Evolutionary conservation across 2,888 invertebrate genomes (phyloP), one percentile per base, ranked within the genome.

Genomic region (Panorpa germanica): DNA sequence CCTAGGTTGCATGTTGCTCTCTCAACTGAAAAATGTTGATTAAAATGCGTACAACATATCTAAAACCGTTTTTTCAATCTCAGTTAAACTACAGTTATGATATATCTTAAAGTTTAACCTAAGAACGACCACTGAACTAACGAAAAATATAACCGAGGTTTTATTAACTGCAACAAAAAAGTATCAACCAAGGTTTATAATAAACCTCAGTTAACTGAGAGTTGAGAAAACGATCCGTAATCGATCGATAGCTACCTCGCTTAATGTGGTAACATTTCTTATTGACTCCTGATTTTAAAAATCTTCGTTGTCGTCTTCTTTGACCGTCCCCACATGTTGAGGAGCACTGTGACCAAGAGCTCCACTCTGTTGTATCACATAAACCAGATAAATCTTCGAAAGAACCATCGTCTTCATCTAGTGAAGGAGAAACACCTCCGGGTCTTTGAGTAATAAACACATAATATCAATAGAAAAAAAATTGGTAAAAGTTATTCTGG

Each of bases 311-410:
- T 12, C 82, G 59, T 51, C 78, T 78, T 46, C 65, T 70, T 35
- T 77, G 60, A 7, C 85, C 83, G 8, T 72, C 52, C 4, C 85
- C 85, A 46, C 91, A 93, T 1, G 75, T 73, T 9, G 72, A 75
- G 0, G 85, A 83, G 53, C 91, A 93, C 42, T 83, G 75, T 24
- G 80, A 76, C 83, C 83, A 85, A 10, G 59, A 43, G 4, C 67
- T 60, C 65, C 85, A 91, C 12, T 69, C 68, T 0, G 65, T 59
- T 14, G 81, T 77, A 3, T 59, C 70, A 50, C 91, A 93, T 49
- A n/a, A n/a, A n/a, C n/a, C n/a, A n/a, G n/a, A n/a, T n/a, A n/a
- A n/a, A n/a, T n/a, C n/a, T n/a, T n/a, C n/a, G n/a, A n/a, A n/a
- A n/a, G n/a, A n/a, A n/a, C n/a, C n/a, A n/a, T 45, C 44, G 10